Evolutionary conservation across 1,140 invertebrate genomes (phyloP), one percentile per base, ranked within the genome.

Genomic region (Drosophila littoralis): DNA sequence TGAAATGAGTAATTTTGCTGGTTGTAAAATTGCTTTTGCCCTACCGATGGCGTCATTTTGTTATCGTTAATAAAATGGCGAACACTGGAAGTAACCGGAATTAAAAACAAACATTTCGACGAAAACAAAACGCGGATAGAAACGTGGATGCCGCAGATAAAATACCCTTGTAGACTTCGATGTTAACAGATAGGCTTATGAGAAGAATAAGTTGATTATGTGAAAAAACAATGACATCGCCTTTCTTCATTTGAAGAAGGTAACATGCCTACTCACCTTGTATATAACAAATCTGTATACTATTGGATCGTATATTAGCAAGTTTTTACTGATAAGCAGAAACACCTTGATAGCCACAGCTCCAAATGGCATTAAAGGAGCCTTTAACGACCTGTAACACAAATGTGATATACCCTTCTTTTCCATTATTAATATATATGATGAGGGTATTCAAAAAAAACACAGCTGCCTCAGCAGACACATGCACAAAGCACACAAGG

Each of bases 101-200:
- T 88, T 80, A 88, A 88, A 88, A 88, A 38, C 70, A 88, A 88
- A 89, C 78, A 88, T 83, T 88, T 77, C 77, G 51, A 61, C 43
- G 54, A 38, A 52, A 64, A 60, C 22, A 43, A 64, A 67, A 5
- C 33, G 17, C 6, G 12, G 50, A 6, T n/a, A 54, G 6, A 51
- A 17, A n/a, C 13, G 1, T 10, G 5, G 5, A 1, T 46, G 32
- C 0, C 12, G 54, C 7, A 13, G n/a, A 43, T 13, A 5, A 55
- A 43, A 57, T 57, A 43, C 38, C 17, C 54, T 57, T 3, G 12
- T 1, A 10, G 2, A 36, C n/a, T 4, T 13, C 7, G 1, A 52
- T 52, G 7, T 35, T 33, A 50, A 12, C 10, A 50, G 1, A 32
- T 50, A 10, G 4, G 5, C 3, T 28, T 28, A 28, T 5, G 4